A percentile compares a stretch with the other conserved stretches of the same genome.
Conservation (phyloP, 2,113 vertebrate genomes). For the Microtus pennsylvanicus region DNA sequence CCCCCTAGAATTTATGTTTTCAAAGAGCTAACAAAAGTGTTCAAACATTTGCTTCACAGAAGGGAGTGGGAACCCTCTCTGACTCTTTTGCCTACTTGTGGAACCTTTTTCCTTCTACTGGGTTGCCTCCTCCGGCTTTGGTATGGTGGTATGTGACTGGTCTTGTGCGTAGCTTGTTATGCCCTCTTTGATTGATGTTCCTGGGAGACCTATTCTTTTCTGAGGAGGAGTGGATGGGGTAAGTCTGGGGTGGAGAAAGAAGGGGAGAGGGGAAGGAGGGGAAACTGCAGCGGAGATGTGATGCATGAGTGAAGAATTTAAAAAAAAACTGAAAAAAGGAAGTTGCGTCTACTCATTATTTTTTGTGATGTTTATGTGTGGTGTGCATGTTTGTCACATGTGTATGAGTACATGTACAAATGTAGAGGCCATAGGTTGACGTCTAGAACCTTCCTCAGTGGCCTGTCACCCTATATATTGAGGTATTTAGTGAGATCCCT, state of each 20-base stretch:
- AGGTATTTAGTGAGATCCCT: neutral
- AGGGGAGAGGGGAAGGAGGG: neutral
- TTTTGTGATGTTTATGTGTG: neutral
- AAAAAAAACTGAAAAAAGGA: neutral
- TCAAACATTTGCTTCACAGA: constrained; percentile 15
- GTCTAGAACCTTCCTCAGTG: no score
- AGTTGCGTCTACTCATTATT: neutral
- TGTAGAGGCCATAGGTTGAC: neutral
- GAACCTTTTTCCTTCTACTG: neutral
- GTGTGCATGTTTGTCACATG: neutral
- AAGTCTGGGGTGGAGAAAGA: neutral
- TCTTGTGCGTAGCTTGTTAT: neutral
- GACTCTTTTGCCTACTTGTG: neutral
- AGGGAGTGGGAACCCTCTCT: neutral
- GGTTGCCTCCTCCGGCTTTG: neutral
- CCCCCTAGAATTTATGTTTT: neutral
- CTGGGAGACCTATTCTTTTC: neutral
- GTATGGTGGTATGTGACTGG: neutral
- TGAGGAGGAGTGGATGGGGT: neutral
- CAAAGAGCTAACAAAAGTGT: constrained; percentile 10
- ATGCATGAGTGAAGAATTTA: neutral
- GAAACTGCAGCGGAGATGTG: neutral
- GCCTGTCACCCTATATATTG: neutral
- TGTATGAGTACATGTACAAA: neutral
- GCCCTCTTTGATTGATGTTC: neutral